Evolutionary conservation across 2,797 vertebrate genomes (phyloP).

Genomic region (Etheostoma perlongum): DNA sequence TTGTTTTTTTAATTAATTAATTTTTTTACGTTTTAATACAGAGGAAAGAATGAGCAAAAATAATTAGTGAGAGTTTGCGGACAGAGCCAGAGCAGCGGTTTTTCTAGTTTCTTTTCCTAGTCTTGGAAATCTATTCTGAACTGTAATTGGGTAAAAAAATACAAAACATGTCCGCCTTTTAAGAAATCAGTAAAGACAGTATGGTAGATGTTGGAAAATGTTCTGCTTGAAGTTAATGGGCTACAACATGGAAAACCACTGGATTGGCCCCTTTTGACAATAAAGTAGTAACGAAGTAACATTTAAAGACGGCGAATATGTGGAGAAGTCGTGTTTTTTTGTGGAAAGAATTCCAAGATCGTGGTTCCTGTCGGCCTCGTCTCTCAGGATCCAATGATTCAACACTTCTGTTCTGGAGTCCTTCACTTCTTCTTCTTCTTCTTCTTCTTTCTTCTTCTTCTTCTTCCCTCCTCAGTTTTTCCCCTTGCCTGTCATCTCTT

Average conservation of each 20-base stretch:
- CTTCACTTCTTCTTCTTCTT: constrained; percentile 13
- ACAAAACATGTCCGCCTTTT: background rate
- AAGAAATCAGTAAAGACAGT: constrained; percentile 4
- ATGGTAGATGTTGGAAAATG: constrained; percentile 50
- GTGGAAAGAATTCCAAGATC: constrained; percentile 54
- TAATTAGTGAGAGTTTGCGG: too few species aligned
- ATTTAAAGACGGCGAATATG: constrained; percentile 31
- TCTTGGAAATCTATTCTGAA: background rate
- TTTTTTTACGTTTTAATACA: too few species aligned
- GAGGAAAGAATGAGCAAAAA: too few species aligned
- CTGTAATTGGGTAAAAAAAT: background rate
- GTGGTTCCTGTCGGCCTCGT: constrained; percentile 33
- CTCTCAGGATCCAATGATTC: constrained; percentile 26
- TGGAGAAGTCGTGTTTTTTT: constrained; percentile 22
- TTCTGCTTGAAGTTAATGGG: constrained; percentile 61
- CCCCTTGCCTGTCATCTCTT: background rate
- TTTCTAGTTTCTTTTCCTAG: background rate
- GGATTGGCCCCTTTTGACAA: constrained; percentile 11
- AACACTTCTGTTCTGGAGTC: constrained; percentile 49
- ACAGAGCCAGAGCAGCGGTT: too few species aligned
- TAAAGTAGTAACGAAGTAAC: constrained; percentile 4
- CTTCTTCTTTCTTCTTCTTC: background rate
- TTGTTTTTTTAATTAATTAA: too few species aligned
- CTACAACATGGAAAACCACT: constrained; percentile 67
- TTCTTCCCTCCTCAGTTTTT: background rate